A percentile compares a stretch with the other conserved stretches of the same genome.
These are phyloP conservation scores for Odiellus spinosus DNA, from an alignment of 2,888 invertebrate genomes.

Conservation along the genomic window DNA sequence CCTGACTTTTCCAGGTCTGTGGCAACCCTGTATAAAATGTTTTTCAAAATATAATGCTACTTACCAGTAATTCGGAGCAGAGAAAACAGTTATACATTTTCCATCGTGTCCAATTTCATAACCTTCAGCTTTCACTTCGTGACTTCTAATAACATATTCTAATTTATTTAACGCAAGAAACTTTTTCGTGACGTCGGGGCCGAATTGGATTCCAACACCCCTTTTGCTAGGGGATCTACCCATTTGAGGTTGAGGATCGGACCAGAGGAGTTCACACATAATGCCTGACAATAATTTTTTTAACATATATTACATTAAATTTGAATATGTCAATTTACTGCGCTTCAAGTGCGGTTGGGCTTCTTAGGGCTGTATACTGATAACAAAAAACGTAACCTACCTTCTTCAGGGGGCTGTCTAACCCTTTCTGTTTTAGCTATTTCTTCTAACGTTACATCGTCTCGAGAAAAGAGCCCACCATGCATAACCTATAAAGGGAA, in stretches of 20 bases:
- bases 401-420: slow-evolving; percentile 92
- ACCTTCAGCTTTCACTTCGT: slow-evolving; percentile 92
- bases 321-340: no score
- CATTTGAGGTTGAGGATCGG: slow-evolving; percentile 79
- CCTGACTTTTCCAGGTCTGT: no score
- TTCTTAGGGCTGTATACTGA: no score
- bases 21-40: no score
- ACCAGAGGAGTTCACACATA: slow-evolving; percentile 98
- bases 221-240: slow-evolving; percentile 88
- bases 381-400: slow-evolving; percentile 35
- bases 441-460: slow-evolving; percentile 82
- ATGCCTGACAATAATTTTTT: no score
- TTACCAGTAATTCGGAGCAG: slow-evolving; percentile 98
- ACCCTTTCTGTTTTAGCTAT: slow-evolving; percentile 76
- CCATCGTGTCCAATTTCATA: slow-evolving; percentile 90
- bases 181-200: slow-evolving; percentile 80
- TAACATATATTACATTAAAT: no score
- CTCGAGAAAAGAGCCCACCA: slow-evolving; percentile 88
- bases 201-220: slow-evolving; percentile 96
- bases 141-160: slow-evolving; percentile 87
- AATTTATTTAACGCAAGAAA: slow-evolving; percentile 73
- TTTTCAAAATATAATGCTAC: no score
- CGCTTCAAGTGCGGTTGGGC: no score
- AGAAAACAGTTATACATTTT: slow-evolving; percentile 95
- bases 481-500: slow-evolving; percentile 99